These are phyloP conservation scores for Leptopilina clavipes DNA, from an alignment of 1,140 invertebrate species.

Conservation along the genomic window DNA sequence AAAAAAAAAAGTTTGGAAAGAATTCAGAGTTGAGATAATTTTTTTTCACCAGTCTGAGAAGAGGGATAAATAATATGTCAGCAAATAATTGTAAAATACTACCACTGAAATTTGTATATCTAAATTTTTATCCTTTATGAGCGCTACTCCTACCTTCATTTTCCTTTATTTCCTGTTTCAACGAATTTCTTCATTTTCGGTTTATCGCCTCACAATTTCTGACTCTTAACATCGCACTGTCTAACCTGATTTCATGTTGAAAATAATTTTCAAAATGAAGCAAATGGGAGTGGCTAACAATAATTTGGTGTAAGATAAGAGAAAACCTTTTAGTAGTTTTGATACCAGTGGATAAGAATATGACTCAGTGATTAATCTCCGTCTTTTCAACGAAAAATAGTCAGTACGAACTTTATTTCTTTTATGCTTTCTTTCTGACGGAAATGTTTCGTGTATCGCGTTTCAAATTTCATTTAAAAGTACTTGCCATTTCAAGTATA, in stretches of 20 bases:
- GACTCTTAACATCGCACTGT: neutral
- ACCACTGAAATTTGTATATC: neutral
- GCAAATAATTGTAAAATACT: neutral
- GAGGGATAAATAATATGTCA: neutral
- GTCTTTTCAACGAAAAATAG: neutral
- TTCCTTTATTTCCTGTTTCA: constrained; percentile 12
- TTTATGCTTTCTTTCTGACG: neutral
- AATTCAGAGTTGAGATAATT: no score
- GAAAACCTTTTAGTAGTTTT: constrained; percentile 10
- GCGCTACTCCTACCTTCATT: neutral
- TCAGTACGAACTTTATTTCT: neutral
- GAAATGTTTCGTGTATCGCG: neutral
- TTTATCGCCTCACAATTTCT: constrained; percentile 3
- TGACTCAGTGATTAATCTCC: constrained; percentile 9
- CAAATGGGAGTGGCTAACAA: neutral
- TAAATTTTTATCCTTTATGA: neutral
- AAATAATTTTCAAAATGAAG: neutral
- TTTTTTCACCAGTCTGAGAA: no score
- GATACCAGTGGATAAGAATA: neutral
- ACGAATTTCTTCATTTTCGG: constrained; percentile 7
- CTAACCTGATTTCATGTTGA: neutral
- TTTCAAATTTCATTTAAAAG: constrained; percentile 13
- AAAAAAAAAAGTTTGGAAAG: no score
- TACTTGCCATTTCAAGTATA: neutral
- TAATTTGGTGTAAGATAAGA: neutral